phyloP scores from a whole-genome alignment of 2,888 invertebrate species.

The Pterostichus niger region DNA sequence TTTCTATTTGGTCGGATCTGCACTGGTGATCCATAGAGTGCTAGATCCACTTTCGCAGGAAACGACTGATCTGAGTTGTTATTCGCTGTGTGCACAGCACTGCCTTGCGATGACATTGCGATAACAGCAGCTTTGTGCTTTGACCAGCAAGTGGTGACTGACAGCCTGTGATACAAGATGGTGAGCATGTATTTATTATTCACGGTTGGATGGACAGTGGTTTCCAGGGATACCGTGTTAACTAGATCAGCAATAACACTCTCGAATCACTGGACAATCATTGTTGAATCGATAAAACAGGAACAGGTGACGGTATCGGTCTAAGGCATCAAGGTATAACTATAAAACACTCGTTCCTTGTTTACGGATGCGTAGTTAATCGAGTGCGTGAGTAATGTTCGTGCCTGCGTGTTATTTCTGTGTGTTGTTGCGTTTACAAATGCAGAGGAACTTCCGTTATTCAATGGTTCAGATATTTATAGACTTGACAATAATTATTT shows the following conservation, averaged over 20 bases:
- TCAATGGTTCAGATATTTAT: neutral
- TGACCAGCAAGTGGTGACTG: conserved; percentile 6
- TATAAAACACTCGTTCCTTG: conserved; percentile 17
- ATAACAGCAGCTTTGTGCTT: too few relatives aligned
- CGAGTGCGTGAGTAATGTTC: conserved; percentile 1
- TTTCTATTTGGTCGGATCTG: conserved; percentile 56
- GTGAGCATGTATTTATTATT: conserved; percentile 24
- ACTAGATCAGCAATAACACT: conserved; percentile 66
- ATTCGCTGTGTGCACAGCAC: conserved; percentile 32
- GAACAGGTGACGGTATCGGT: conserved; percentile 28
- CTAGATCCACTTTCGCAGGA: conserved; percentile 39
- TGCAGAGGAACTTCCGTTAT: conserved; percentile 1
- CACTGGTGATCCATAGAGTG: conserved; percentile 60
- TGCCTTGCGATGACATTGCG: conserved; percentile 52
- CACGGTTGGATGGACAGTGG: conserved; percentile 57
- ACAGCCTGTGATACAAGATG: conserved; percentile 4
- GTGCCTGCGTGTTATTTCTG: conserved; percentile 19
- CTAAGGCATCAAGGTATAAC: neutral
- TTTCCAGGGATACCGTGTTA: conserved; percentile 59
- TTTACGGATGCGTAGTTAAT: conserved; percentile 52
- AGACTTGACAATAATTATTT: neutral
- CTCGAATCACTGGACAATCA: conserved; percentile 71
- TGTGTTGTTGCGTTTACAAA: conserved; percentile 2
- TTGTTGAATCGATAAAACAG: conserved; percentile 71
- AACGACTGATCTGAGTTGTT: conserved; percentile 46